Base-by-base conservation (phyloP, 2,797 vertebrate genomes). In the Bufotes viridis region DNA sequence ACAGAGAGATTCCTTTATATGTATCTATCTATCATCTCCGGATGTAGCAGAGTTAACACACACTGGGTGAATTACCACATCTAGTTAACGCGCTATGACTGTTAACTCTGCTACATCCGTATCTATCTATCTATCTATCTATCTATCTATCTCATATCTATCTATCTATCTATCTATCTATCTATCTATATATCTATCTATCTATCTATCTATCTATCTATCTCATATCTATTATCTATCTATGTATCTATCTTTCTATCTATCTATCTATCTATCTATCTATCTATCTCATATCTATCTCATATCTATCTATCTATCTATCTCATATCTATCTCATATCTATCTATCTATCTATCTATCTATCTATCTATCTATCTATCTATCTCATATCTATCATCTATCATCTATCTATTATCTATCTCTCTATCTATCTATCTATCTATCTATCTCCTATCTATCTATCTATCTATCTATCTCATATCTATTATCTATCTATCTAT, bases 291-390 rank as follows among this genome's bases (percentile, higher is more conserved):
- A n/a, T n/a, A n/a, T n/a, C n/a, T n/a, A n/a, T n/a, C n/a, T n/a
- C n/a, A n/a, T n/a, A 9, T n/a, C 0, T 22, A 22, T 22, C 22
- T 7, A 60, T 60, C 58, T 60, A 60, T 60, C 58, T 60, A 60
- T 75, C 72, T 69, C n/a, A n/a, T n/a, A n/a, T n/a, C n/a, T n/a
- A n/a, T n/a, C n/a, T n/a, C n/a, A n/a, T n/a, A 69, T 69, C 34
- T 75, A 42, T 42, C 34, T 75, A n/a, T 75, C 74, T 76, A 9
- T n/a, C 0, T 22, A 22, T 22, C 22, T 7, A 60, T 60, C 58
- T 60, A 60, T 60, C 58, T 60, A 60, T 75, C 72, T 69, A 69
- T 69, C 34, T 75, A 42, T 42, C 34, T 75, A n/a, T 75, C 74
- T 76, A 9, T n/a, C 0, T 22, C n/a, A n/a, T n/a, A n/a, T n/a